phyloP scores from a whole-genome alignment of 2,113 vertebrate species.

The Psephotus haematonotus region DNA sequence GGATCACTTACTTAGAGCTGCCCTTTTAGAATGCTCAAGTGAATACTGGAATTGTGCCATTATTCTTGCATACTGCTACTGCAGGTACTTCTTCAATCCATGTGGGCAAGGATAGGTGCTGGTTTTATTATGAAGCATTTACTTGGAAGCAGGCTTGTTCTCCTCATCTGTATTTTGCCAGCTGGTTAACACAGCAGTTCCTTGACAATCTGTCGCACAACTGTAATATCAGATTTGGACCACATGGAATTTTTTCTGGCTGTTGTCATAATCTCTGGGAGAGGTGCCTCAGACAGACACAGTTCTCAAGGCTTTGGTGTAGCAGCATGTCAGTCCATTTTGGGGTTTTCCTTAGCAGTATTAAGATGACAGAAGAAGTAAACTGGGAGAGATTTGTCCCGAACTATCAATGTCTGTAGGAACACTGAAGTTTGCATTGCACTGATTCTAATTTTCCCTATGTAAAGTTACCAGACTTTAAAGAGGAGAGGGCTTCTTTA shows the following conservation, averaged over 20 bases:
- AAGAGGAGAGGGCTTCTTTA: background rate
- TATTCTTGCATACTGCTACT: background rate
- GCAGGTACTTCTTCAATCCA: background rate
- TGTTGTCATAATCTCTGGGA: background rate
- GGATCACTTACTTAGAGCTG: background rate
- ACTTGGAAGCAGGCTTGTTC: background rate
- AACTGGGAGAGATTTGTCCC: background rate
- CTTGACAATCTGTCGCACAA: background rate
- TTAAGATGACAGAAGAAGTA: background rate
- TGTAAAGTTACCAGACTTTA: background rate
- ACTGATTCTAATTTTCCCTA: background rate
- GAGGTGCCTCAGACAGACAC: background rate
- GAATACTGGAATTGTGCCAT: background rate
- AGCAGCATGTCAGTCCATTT: no score
- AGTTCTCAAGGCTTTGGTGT: background rate
- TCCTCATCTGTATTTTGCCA: accelerated
- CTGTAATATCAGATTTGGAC: background rate
- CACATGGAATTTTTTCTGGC: background rate
- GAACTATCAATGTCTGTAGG: background rate
- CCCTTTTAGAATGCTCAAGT: background rate
- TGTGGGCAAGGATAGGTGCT: background rate
- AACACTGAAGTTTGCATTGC: background rate
- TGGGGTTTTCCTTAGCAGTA: background rate
- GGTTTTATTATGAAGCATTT: background rate
- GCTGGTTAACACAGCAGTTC: background rate